Evolutionary conservation across 1,140 invertebrate species (phyloP), one percentile per base, ranked within the genome.

Genomic region (Ericerus pela): DNA sequence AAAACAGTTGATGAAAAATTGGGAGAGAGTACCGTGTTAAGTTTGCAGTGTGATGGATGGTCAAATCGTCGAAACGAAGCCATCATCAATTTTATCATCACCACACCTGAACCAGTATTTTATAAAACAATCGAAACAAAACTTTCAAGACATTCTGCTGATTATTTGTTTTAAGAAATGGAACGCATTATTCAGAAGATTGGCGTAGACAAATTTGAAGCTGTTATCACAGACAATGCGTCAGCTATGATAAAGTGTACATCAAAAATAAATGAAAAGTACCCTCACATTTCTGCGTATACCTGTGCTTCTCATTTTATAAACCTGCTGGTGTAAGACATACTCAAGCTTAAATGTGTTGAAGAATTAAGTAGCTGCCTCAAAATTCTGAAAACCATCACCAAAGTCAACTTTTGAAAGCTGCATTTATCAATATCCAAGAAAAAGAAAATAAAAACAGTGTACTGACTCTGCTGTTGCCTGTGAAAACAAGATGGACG

Each of bases 31-130:
- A 18, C n/a, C 4, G 4, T 38, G 4, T 54, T 65, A 37, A 54
- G 57, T 8, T 5, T 65, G 24, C 63, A 68, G 56, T 65, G 62
- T 54, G 65, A 66, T 59, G 63, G 64, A 12, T 67, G 66, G 60
- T 61, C 61, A 20, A 68, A 68, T 59, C 37, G 61, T 6, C 24
- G 58, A n/a, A 58, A 62, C 20, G 63, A 66, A 61, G 61, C 59
- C 18, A 58, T 67, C 8, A 59, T 66, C 36, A 65, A 67, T 58
- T 63, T 66, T 54, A 60, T 65, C 12, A 51, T 66, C 18, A 63
- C 36, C 26, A 65, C 61, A 30, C 65, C 65, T 52, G 61, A 64
- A 56, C 66, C 64, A 58, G 59, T 66, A n/a, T 61, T 65, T 55
- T 60, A 61, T 28, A 60, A 64, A 31, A 60, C 61, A 16, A 56